phyloP scores from a whole-genome alignment of 2,888 invertebrate species.

The Phymatocera aterrima region DNA sequence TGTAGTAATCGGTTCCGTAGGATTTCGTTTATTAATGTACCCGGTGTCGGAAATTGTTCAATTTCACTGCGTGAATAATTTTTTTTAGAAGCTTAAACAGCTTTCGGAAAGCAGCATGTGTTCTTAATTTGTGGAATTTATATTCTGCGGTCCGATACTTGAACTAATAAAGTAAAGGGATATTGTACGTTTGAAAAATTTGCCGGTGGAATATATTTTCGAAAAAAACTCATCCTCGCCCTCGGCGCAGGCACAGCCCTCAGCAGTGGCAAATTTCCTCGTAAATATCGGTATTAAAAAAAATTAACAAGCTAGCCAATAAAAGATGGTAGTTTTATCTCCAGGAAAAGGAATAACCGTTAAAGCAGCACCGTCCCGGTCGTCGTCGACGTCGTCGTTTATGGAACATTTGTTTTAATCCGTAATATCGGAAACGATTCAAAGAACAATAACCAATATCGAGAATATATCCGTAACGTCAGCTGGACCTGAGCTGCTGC shows the following conservation, averaged over 20 bases:
- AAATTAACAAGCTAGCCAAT: conserved; percentile 16
- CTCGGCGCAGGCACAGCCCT: background rate
- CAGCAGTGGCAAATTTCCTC: background rate
- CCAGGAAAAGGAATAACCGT: conserved; percentile 32
- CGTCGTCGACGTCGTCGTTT: background rate
- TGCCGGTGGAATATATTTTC: background rate
- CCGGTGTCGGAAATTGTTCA: conserved; percentile 1
- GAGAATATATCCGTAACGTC: conserved; percentile 30
- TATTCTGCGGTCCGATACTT: conserved; percentile 13
- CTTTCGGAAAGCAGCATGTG: background rate
- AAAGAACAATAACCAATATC: conserved; percentile 38
- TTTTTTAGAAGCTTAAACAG: background rate
- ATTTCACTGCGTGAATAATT: background rate
- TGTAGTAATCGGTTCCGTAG: background rate
- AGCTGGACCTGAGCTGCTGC: background rate
- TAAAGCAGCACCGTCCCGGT: background rate
- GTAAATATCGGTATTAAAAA: conserved; percentile 26
- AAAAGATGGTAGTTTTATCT: conserved; percentile 20
- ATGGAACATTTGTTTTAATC: conserved; percentile 30
- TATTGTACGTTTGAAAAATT: background rate
- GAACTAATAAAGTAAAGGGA: background rate
- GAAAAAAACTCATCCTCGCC: background rate
- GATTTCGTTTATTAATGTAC: background rate
- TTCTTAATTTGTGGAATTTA: conserved; percentile 29
- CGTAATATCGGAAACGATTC: conserved; percentile 36